Evolutionary conservation across 2,797 vertebrate species (phyloP), one percentile per base, ranked within the genome.

Genomic region (Hoplostethus atlanticus): DNA sequence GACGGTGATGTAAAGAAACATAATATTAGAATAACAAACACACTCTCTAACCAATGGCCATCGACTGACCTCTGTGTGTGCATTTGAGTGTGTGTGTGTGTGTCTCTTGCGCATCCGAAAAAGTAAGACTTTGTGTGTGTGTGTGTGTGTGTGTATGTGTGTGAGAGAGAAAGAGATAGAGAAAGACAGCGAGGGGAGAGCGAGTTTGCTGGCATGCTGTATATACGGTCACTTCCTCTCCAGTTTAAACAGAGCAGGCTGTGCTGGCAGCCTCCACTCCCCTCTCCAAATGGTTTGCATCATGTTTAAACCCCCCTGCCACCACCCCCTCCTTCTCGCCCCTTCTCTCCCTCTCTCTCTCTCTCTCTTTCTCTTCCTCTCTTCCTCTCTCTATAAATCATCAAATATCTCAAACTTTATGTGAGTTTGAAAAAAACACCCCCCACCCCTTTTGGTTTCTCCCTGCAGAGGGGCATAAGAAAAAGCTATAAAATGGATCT

Each of bases 241-340:
- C 97, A 98, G 96, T 98, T 98, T 99, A 98, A 98, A 98, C 97
- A 98, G 97, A 97, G 96, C 97, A 98, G 97, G 96, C 97, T 98
- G 97, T 97, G 96, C 97, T 99, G 98, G 98, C 97, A 98, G 95
- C 90, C 94, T 95, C 94, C 94, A 91, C 95, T 97, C 95, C 88
- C 85, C 70, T 91, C 96, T 98, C 97, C 97, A 98, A 99, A 99
- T 98, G 97, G 97, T 98, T 98, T 97, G 97, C 97, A 97, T 99
- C 97, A 99, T 96, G 95, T 97, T 96, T 96, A 95, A 96, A 94
- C 93, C 96, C 95, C 88, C 96, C 96, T 95, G 93, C 94, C 93
- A 90, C 92, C 90, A 87, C 93, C 86, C 93, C 87, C 21, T 82
- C 84, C 71, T 76, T 76, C 79, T 76, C 83, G 58, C 89, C 73